These are phyloP conservation scores for Macquaria ambigua DNA, from an alignment of 2,113 vertebrate species.

Conservation along the genomic window DNA sequence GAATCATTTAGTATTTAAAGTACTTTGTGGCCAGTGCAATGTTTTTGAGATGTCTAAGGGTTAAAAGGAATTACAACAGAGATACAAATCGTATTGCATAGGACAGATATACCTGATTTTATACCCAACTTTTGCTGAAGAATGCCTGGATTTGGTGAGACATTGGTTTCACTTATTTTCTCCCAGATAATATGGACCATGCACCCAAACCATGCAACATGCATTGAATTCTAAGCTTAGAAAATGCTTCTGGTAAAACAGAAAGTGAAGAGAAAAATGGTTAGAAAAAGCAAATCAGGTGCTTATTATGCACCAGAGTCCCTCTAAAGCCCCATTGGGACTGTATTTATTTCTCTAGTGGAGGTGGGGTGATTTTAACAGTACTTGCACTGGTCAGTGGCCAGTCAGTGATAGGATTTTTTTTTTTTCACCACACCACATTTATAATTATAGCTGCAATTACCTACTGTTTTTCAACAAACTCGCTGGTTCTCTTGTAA, in stretches of 20 bases:
- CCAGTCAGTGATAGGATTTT: too few relatives aligned
- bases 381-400: neutral
- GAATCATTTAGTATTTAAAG: slow-evolving; percentile 14
- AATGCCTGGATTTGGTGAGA: too few relatives aligned
- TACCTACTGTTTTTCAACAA: too few relatives aligned
- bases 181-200: too few relatives aligned
- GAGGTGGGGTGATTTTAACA: neutral
- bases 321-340: neutral
- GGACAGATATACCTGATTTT: neutral
- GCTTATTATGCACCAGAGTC: neutral
- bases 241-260: neutral
- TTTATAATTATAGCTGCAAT: too few relatives aligned
- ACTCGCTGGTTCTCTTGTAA: too few relatives aligned
- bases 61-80: neutral
- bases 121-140: neutral
- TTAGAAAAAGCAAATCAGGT: neutral
- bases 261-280: neutral
- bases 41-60: neutral
- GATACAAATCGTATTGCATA: neutral
- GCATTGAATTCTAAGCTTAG: neutral
- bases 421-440: too few relatives aligned
- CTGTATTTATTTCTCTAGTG: neutral
- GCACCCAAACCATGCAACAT: too few relatives aligned
- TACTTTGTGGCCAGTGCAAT: neutral
- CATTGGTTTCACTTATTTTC: too few relatives aligned